Evolutionary conservation across 2,113 vertebrate species (phyloP), one percentile per base, ranked within the genome.

Genomic region (Anser brachyrhynchus): DNA sequence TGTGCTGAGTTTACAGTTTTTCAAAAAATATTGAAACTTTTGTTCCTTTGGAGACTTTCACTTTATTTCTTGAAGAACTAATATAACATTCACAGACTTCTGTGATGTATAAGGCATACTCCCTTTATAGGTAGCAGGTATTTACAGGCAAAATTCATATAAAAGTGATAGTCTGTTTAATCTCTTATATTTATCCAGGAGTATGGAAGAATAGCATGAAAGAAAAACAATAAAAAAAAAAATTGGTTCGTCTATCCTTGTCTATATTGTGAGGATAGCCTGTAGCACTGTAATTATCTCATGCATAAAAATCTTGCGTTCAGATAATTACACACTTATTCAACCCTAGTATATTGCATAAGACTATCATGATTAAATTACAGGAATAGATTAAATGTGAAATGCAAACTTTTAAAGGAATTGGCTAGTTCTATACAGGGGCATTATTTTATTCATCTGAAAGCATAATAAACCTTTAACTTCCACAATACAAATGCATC

Each of bases 321-420:
- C 73, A 87, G 72, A 87, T 92, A 93, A 97, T 96, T 96, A 84
- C 70, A 66, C 57, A 61, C 33, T 91, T 90, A 94, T 54, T 95
- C 84, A 93, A 77, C 49, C 86, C 92, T 70, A 37, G 16, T 89
- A 57, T 55, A 97, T 93, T 83, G 59, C 75, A 67, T 37, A 69
- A 92, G 46, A 71, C 43, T 49, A 81, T 83, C 85, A 89, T 2
- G 1, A 89, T 84, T 88, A 91, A 97, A 90, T 93, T 95, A 90
- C 58, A 87, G 72, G 84, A 71, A 73, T 78, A 83, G 81, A 96
- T 91, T 89, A 95, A 97, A 94, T 73, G 72, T 81, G 76, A 92
- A 96, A 94, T 84, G 64, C 35, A 74, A 64, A 95, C 79, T 95
- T 96, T 85, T 83, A 89, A 80, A 87, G 84, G 66, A 90, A 57